Conservation (phyloP, 1,140 invertebrate species). For the Chymomyza costata region DNA sequence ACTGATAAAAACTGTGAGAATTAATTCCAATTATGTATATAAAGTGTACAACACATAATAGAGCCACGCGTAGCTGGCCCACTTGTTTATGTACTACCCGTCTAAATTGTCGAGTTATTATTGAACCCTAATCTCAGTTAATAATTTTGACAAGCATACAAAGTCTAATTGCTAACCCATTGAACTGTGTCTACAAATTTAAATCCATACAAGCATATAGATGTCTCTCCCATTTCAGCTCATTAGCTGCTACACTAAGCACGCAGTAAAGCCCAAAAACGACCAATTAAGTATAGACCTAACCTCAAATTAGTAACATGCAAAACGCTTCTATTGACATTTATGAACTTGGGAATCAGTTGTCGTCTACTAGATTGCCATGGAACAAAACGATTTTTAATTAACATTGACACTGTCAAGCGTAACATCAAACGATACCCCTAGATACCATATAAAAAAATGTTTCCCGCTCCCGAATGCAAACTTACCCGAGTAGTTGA, state of each 20-base stretch:
- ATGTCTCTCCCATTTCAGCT: no score
- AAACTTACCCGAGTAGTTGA: constrained; percentile 81
- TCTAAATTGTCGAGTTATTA: no score
- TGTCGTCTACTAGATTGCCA: constrained; percentile 42
- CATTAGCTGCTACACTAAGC: constrained; percentile 51
- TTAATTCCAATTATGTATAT: no score
- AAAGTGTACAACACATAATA: no score
- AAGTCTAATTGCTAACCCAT: constrained; percentile 33
- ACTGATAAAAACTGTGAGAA: no score
- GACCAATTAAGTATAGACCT: constrained; percentile 28
- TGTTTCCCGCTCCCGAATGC: neutral
- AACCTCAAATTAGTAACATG: constrained; percentile 61
- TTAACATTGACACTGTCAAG: constrained; percentile 54
- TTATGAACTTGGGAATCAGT: constrained; percentile 50
- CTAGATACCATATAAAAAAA: no score
- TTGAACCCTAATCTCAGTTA: no score
- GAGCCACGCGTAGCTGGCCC: no score
- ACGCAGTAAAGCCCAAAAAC: constrained; percentile 28
- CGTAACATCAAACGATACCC: constrained; percentile 33
- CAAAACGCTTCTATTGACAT: constrained; percentile 42
- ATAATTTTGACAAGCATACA: neutral
- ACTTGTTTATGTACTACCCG: no score
- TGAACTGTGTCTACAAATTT: constrained; percentile 22
- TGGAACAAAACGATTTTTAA: constrained; percentile 70
- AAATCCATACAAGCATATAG: no score